These are phyloP conservation scores for Notothenia coriiceps DNA, from an alignment of 2,113 vertebrate genomes.

Conservation along the genomic window DNA sequence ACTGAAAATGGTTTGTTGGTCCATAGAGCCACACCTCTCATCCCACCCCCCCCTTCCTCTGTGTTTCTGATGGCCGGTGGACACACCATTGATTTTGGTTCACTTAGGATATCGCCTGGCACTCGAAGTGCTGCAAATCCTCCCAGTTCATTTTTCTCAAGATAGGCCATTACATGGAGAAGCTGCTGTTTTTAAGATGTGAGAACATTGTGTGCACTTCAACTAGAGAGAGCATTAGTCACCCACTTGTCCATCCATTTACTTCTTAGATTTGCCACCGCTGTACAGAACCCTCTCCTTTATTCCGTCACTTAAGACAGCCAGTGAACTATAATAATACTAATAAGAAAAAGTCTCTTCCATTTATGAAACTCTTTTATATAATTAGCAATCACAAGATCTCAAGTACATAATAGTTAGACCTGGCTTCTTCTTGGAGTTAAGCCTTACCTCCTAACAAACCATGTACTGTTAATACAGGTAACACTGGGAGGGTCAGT, in stretches of 20 bases:
- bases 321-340: neutral
- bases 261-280: conserved; percentile 10
- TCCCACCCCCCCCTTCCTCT: neutral
- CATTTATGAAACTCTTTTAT: neutral
- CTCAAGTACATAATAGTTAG: neutral
- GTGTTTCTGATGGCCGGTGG: conserved; percentile 2
- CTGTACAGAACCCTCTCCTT: neutral
- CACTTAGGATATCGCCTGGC: conserved; percentile 25
- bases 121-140: conserved; percentile 33
- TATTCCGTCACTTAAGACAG: conserved; percentile 11
- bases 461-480: neutral
- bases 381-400: neutral
- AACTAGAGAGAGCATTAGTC: conserved; percentile 33
- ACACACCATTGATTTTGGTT: conserved; percentile 51
- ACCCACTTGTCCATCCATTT: conserved; percentile 15
- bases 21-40: conserved; percentile 19
- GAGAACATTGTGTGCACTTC: conserved; percentile 22
- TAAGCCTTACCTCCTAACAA: neutral
- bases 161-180: conserved; percentile 27
- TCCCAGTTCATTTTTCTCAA: conserved; percentile 31
- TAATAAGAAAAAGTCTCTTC: neutral
- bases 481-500: conserved; percentile 9
- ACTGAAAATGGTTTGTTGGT: conserved; percentile 25
- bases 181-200: conserved; percentile 15
- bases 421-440: neutral